Evolutionary conservation across 1,140 invertebrate genomes (phyloP), one percentile per base, ranked within the genome.

Genomic region (Drosophila persimilis): DNA sequence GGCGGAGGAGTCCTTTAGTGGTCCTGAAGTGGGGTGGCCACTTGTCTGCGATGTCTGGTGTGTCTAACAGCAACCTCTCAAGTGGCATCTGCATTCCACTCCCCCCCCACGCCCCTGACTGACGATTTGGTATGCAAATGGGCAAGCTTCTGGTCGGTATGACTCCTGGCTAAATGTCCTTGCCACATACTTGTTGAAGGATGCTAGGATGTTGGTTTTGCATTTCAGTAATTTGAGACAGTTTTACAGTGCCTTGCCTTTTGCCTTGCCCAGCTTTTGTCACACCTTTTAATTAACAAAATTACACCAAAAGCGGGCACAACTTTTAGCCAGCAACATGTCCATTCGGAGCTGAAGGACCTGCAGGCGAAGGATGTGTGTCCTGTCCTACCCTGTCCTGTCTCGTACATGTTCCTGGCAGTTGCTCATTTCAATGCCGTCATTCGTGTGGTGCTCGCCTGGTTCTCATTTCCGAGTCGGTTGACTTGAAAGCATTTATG

Each of bases 261-360:
- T 11, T 44, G 46, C 8, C 39, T 29, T 26, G 55, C 15, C 41
- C 46, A 39, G 20, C 45, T 43, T 60, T 45, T 60, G 83, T 72
- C 78, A 78, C 62, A 83, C 83, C 81, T 88, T 69, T 79, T 86
- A 88, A 86, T 86, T 86, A 88, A 72, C 46, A 41, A 71, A 73
- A 81, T 88, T 70, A 77, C 58, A 44, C 52, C 22, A 54, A 51
- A 31, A 50, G 45, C 46, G 26, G 52, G 15, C 6, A 26, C 20
- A 51, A 39, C 22, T 62, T 53, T 47, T 47, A 47, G 47, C 51
- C 60, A 70, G 26, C 46, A 11, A 39, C 53, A 72, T 59, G 13
- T 50, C 44, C 47, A 31, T 53, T 46, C 35, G 31, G 11, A 13
- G 35, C 35, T 39, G 35, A 13, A 39, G 35, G 11, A 39, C 11